These are phyloP conservation scores for Narcine bancroftii DNA, from an alignment of 2,113 vertebrate species.

Conservation along the genomic window DNA sequence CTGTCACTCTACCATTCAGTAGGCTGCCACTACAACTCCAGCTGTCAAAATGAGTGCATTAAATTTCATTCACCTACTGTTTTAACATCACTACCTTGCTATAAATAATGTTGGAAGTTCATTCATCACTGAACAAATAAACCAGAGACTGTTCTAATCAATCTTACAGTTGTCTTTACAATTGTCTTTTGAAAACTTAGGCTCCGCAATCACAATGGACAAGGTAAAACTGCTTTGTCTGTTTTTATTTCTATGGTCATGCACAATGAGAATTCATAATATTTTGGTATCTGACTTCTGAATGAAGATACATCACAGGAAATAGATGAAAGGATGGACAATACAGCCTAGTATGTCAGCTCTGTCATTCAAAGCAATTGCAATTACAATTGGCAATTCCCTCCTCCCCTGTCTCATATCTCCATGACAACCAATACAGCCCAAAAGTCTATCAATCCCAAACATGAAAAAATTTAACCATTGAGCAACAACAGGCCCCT, in stretches of 20 bases:
- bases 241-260: neutral
- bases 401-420: too few species aligned
- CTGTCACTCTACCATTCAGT: neutral
- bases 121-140: neutral
- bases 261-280: neutral
- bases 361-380: too few species aligned
- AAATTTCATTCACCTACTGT: neutral
- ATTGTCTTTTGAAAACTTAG: neutral
- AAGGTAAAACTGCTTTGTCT: neutral
- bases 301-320: neutral
- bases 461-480: too few species aligned
- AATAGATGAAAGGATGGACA: too few species aligned
- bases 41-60: neutral
- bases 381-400: too few species aligned
- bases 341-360: too few species aligned
- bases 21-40: neutral
- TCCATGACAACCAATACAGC: too few species aligned
- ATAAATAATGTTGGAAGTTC: neutral
- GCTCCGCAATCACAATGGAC: neutral
- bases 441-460: too few species aligned
- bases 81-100: neutral
- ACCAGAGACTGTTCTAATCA: neutral
- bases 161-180: neutral
- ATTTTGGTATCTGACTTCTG: neutral
- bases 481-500: too few species aligned